Conservation (phyloP, 2,113 vertebrate species). For the Gadus chalcogrammus region DNA sequence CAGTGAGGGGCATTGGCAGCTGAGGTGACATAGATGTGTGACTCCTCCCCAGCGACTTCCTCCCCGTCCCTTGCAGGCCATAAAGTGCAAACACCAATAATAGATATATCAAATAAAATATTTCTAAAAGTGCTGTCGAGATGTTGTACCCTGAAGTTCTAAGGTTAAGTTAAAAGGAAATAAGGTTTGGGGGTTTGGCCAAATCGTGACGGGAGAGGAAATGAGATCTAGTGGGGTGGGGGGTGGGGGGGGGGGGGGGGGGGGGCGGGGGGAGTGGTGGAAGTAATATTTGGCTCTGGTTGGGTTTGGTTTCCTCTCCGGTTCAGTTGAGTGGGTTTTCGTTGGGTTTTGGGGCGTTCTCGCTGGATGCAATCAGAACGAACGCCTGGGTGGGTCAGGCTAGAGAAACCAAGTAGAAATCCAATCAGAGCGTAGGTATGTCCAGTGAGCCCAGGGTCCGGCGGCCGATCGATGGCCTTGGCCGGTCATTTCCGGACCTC, state of each 20-base stretch:
- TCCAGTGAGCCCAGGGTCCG: constrained; percentile 27
- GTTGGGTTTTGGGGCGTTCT: neutral
- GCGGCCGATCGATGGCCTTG: constrained; percentile 33
- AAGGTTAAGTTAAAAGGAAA: neutral
- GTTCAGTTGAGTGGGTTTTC: neutral
- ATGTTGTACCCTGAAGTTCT: constrained; percentile 69
- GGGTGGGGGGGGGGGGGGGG: constrained; percentile 15
- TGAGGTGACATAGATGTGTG: constrained; percentile 63
- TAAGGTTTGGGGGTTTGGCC: constrained; percentile 39
- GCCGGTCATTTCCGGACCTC: constrained; percentile 61
- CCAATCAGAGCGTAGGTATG: constrained; percentile 64
- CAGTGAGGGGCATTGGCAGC: constrained; percentile 56
- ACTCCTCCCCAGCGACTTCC: constrained; percentile 30
- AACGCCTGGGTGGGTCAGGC: neutral
- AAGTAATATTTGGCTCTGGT: neutral
- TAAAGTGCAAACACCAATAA: constrained; percentile 7
- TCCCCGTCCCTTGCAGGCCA: constrained; percentile 18
- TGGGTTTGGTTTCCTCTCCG: neutral
- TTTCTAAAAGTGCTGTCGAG: constrained; percentile 60
- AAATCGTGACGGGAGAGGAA: constrained; percentile 54
- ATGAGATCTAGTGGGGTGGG: constrained; percentile 42
- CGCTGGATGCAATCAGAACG: neutral
- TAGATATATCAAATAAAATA: too few species aligned
- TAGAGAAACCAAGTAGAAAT: constrained; percentile 59
- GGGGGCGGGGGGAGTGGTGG: neutral